Evolutionary conservation across 2,888 invertebrate genomes (phyloP), one percentile per base, ranked within the genome.

Genomic region (Diplazon laetatorius): DNA sequence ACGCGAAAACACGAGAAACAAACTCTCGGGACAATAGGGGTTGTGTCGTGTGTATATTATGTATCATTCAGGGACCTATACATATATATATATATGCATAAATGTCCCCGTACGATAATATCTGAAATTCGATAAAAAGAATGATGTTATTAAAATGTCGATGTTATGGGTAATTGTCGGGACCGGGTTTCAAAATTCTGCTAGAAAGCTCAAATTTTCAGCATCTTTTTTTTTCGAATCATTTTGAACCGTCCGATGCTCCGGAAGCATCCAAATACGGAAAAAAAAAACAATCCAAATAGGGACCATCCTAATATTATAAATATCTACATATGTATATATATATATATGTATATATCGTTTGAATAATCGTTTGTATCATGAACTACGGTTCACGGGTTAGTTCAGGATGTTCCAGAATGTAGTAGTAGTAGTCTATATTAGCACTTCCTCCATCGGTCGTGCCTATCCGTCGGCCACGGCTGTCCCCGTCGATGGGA

Each of bases 401-500:
- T 52, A 55, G 79, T 80, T 82, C 83, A 83, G 84, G 84, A 83
- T 83, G 86, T 83, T 86, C 85, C 87, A 88, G 88, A 88, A 88
- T 87, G 88, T 88, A n/a, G n/a, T n/a, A n/a, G n/a, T n/a, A n/a
- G n/a, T n/a, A 86, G 85, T 87, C 87, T 85, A 87, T 88, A 88
- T 76, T 71, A 88, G 87, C 85, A 86, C 84, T 88, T 88, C 88
- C 88, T 88, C 87, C n/a, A n/a, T n/a, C 84, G 82, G 84, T 82
- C 82, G 85, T 83, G 86, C 84, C 84, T 83, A 85, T 75, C 70
- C 76, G 66, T 71, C n/a, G 71, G 73, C 78, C 70, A 73, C 69
- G 70, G 73, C 46, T 70, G 76, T 70, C 60, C 78, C 30, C 30
- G 30, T 30, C 30, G 30, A 30, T 59, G 62, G 68, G 65, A 60